Base-by-base conservation (phyloP, 2,113 vertebrate species). In the Otolemur garnettii region DNA sequence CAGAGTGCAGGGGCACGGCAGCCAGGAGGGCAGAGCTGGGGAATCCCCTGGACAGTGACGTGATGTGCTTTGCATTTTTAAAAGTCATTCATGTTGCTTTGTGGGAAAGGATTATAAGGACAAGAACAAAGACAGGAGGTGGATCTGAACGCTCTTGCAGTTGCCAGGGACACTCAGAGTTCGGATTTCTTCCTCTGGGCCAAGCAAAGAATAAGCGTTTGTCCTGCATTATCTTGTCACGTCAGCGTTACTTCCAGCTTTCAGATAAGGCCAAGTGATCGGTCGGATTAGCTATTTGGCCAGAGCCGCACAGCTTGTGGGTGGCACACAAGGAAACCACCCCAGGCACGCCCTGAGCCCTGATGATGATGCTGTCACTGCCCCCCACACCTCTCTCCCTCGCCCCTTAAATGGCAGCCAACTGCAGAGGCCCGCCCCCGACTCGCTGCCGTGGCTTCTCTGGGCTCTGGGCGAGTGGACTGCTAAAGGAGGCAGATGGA, bases 401-500 rank as follows among this genome's bases (percentile, higher is more conserved):
- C 5, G 6, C 15, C 3, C 17, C 35, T 17, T 21, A 78, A 53
- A 24, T 9, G 35, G 35, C 90, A 72, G 64, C 84, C 71, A 50
- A 38, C 59, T 1, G 14, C 87, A 59, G 55, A 75, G n/a, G 42
- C 35, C 50, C 30, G 14, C 10, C 57, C 35, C 50, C n/a, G 18
- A 13, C 57, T 84, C 9, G 53, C 19, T 92, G 45, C 81, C 66
- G 5, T 75, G 55, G 24, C 71, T 89, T 87, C 87, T 0, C 30
- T 83, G 94, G 35, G 84, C 64, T 87, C 55, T 80, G 89, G 89
- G 81, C 93, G 93, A 93, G 89, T 59, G 2, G 0, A 83, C 21
- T 35, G 64, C 83, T 95, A 79, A 93, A 74, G 69, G 72, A 79
- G 95, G 69, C 95, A 97, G 96, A 91, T 84, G 94, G 97, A 91